Evolutionary conservation across 1,140 invertebrate genomes (phyloP), one percentile per base, ranked within the genome.

Genomic region (Aphaenogaster rudis): DNA sequence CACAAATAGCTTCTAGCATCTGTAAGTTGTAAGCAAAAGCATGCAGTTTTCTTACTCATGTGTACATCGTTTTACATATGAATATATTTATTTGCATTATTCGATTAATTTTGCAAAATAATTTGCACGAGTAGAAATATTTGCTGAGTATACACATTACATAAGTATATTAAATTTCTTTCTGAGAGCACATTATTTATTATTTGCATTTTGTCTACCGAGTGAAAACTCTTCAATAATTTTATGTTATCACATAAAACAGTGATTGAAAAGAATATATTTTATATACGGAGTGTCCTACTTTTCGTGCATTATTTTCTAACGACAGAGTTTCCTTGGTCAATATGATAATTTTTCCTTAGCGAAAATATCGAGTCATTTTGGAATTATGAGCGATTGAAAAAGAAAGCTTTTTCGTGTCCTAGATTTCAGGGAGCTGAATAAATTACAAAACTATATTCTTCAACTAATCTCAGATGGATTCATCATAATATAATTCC

Each of bases 1-100:
- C 88, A 93, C 91, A 89, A 88, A 93, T 92, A 94, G 94, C 93
- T 94, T 94, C 91, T 93, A 81, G 78, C 36, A 88, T 93, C 92
- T 93, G 94, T 94, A 94, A 94, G 93, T 95, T 90, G 91, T 92
- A 93, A 92, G 93, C 91, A 80, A 92, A 89, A 85, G 93, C 94
- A 94, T 94, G 94, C 57, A 50, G 42, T 79, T 89, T 89, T 90
- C 87, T 89, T 90, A 90, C 61, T 69, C 45, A 61, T 61, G 11
- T 90, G 66, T 87, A 86, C 52, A 82, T 54, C 28, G 42, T 88
- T 77, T 79, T 69, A 69, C 1, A 57, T 89, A 61, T 82, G 21
- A 50, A 61, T 90, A 76, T 84, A 28, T 48, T 87, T 67, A 54
- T 77, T 76, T 39, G 69, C 69, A 74, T 84, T 48, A 63, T 59